A percentile compares a stretch with the other conserved stretches of the same genome.
Evolutionary conservation across 2,113 vertebrate species (phyloP).

Genomic region (Ancistrus triradiatus): DNA sequence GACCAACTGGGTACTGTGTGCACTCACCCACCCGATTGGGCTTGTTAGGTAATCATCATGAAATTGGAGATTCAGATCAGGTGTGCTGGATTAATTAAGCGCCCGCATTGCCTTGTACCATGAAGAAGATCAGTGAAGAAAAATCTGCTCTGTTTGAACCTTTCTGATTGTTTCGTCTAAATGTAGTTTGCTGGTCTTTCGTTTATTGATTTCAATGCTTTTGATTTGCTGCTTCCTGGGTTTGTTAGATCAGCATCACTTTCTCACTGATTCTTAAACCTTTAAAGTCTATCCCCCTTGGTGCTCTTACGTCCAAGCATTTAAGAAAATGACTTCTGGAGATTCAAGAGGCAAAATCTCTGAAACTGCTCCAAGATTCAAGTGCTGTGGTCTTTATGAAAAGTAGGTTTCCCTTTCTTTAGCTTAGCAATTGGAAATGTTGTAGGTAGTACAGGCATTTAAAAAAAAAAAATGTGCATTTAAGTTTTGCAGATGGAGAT

Average conservation of each 20-base stretch:
- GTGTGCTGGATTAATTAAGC: not conserved
- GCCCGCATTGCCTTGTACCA: not conserved
- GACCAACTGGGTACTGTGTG: not conserved
- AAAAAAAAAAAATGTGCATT: too few relatives aligned
- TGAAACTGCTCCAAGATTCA: slow-evolving; percentile 17
- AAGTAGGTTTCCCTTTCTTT: too few relatives aligned
- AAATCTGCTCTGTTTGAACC: not conserved
- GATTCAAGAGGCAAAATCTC: slow-evolving; percentile 24
- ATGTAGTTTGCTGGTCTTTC: not conserved
- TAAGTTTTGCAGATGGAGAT: slow-evolving; percentile 17
- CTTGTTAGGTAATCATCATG: not conserved
- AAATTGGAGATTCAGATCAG: not conserved
- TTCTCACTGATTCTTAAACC: not conserved
- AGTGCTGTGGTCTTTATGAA: too few relatives aligned
- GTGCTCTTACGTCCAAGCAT: not conserved
- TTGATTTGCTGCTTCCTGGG: too few relatives aligned
- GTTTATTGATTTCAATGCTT: not conserved
- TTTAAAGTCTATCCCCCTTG: too few relatives aligned
- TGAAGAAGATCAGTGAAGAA: not conserved
- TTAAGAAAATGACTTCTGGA: slow-evolving; percentile 24
- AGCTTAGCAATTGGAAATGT: not conserved
- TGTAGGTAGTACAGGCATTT: not conserved
- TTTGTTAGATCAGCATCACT: not conserved
- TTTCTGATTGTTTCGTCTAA: not conserved
- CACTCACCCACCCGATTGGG: not conserved